Conservation (phyloP, 2,888 invertebrate genomes). For the Reticulitermes lucifugus region DNA sequence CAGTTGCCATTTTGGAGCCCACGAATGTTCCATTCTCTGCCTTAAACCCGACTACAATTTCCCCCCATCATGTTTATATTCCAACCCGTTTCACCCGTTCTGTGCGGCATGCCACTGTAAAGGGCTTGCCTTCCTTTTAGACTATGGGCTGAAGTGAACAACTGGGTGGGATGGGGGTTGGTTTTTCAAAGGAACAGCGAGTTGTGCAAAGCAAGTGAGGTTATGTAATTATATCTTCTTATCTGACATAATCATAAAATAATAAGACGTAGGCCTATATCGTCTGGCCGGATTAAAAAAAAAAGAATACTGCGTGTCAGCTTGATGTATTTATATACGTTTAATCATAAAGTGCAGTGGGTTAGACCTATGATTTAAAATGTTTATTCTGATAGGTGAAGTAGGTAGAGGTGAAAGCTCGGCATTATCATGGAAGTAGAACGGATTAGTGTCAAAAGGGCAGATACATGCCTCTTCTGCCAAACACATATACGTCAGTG, state of each 20-base stretch:
- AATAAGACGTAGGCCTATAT: neutral
- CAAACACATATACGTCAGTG: too few relatives aligned
- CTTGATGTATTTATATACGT: neutral
- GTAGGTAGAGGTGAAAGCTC: neutral
- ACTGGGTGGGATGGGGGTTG: neutral
- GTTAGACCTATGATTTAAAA: neutral
- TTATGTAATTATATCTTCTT: neutral
- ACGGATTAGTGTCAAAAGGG: neutral
- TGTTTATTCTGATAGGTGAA: neutral
- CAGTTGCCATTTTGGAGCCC: constrained; percentile 34
- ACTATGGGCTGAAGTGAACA: neutral
- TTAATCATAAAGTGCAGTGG: neutral
- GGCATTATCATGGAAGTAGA: neutral
- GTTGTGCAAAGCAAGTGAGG: neutral
- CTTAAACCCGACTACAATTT: constrained; percentile 13
- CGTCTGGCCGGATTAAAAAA: neutral
- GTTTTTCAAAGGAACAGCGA: neutral
- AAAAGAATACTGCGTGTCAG: neutral
- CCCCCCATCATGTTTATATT: neutral
- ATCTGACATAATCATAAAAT: neutral
- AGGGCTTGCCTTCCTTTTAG: neutral
- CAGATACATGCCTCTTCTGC: too few relatives aligned
- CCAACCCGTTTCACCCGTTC: neutral
- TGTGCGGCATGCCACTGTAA: neutral
- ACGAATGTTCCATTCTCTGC: constrained; percentile 30